Conservation (phyloP, 2,113 vertebrate species). For the Calidris pygmaea region DNA sequence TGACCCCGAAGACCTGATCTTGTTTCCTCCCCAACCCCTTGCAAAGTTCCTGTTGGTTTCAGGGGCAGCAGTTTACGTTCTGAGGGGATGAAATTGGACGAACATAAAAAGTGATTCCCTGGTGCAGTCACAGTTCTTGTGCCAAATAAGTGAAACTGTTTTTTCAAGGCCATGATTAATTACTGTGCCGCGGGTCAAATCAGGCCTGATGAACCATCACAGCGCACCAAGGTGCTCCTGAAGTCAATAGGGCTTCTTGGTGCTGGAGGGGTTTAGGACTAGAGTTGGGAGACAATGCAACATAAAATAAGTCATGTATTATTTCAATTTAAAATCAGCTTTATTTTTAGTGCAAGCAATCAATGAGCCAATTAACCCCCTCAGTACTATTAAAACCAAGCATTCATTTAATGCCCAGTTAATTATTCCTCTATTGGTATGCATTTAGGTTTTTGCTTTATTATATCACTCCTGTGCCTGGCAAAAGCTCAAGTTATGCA, state of each 20-base stretch:
- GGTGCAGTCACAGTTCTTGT: not conserved
- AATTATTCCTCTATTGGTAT: slow-evolving; percentile 4
- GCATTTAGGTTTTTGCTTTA: slow-evolving; percentile 26
- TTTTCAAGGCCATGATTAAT: not conserved
- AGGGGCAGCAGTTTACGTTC: not conserved
- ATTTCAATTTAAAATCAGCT: slow-evolving; percentile 2
- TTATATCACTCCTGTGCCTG: not conserved
- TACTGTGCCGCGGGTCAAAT: not conserved
- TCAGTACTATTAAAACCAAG: slow-evolving; percentile 11
- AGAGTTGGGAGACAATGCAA: not conserved
- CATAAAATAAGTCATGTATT: not conserved
- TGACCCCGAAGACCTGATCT: not conserved
- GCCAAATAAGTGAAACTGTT: not conserved
- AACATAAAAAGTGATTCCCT: not conserved
- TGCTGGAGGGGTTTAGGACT: not conserved
- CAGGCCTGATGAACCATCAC: not conserved
- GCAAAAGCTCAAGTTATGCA: slow-evolving; percentile 40
- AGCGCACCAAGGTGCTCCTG: not conserved
- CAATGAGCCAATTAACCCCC: not conserved
- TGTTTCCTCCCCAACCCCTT: not conserved
- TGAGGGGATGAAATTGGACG: slow-evolving; percentile 4
- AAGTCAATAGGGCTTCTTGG: not conserved
- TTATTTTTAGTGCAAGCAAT: slow-evolving; percentile 19
- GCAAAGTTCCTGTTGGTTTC: not conserved
- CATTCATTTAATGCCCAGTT: slow-evolving; percentile 23